Evolutionary conservation across 2,113 vertebrate species (phyloP), one percentile per base, ranked within the genome.

Genomic region (Formicarius rufipectus): DNA sequence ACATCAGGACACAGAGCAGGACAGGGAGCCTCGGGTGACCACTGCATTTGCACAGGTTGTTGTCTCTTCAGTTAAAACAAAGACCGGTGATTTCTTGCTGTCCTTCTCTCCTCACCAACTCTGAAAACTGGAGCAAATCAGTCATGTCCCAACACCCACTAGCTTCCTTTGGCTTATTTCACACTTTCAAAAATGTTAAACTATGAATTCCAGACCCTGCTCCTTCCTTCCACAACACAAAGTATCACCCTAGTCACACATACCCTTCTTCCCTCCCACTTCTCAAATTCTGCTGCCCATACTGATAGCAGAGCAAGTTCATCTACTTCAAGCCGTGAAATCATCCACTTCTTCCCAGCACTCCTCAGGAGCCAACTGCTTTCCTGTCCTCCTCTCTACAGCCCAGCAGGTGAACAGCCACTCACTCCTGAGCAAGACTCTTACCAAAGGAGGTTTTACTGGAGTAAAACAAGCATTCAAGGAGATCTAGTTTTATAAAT

Each of bases 271-370:
- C 68, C 45, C 40, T 90, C 68, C 60, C 56, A 77, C 79, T 90
- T 94, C 84, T 79, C 94, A 90, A 88, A 92, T 82, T 74, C 64
- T 59, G 83, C 79, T 90, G 90, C 58, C 76, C 37, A 10, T 87
- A 45, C 52, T 24, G 17, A 62, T 37, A 92, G 44, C 47, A 64
- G 27, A 71, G 33, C 39, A 71, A 81, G 30, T 60, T 81, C 42
- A 88, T 37, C 59, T 68, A 16, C 42, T 14, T 68, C 35, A 84
- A 75, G 47, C 55, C 30, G 47, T 45, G 23, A 93, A 84, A 80
- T 44, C 18, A 89, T 44, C 47, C n/a, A 60, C 60, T 92, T 78
- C 30, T 81, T 62, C 69, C 68, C 47, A 67, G 79, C 17, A 81
- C 4, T 27, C 22, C 63, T 71, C 27, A 79, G 66, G 25, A 53